These are phyloP conservation scores for Plutomurus gul DNA, from an alignment of 1,140 invertebrate genomes.

Conservation along the genomic window DNA sequence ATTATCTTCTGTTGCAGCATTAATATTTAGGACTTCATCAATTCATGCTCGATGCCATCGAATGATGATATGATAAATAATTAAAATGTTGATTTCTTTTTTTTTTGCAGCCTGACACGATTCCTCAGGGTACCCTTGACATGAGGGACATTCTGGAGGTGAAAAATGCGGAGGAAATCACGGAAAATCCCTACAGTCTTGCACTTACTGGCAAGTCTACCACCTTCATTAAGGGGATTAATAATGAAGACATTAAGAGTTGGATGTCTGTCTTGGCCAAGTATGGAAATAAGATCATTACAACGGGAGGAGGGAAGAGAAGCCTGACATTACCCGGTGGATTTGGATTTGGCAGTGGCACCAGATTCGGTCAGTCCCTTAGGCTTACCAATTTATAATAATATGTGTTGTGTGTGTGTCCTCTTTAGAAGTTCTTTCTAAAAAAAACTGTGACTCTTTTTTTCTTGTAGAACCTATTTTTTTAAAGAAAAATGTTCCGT, in stretches of 20 bases:
- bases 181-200: constrained; percentile 46
- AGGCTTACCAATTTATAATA: background rate
- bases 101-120: constrained; percentile 37
- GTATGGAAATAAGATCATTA: constrained; percentile 41
- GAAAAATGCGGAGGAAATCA: constrained; percentile 46
- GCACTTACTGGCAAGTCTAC: constrained; percentile 34
- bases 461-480: too few species aligned
- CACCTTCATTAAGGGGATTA: constrained; percentile 48
- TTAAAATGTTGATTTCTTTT: background rate
- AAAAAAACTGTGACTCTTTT: too few species aligned
- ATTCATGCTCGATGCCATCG: background rate
- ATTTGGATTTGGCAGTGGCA: constrained; percentile 24
- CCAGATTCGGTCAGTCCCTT: constrained; percentile 39
- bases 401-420: background rate
- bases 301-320: constrained; percentile 30
- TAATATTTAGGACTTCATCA: background rate
- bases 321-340: constrained; percentile 40
- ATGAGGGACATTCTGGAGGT: constrained; percentile 47
- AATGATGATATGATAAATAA: background rate
- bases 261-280: constrained; percentile 37
- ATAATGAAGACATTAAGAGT: constrained; percentile 45
- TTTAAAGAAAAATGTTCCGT: too few species aligned
- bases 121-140: constrained; percentile 48
- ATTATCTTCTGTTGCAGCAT: too few species aligned
- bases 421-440: background rate